Evolutionary conservation across 2,888 invertebrate genomes (phyloP).

Genomic region (Lottia gigantea): DNA sequence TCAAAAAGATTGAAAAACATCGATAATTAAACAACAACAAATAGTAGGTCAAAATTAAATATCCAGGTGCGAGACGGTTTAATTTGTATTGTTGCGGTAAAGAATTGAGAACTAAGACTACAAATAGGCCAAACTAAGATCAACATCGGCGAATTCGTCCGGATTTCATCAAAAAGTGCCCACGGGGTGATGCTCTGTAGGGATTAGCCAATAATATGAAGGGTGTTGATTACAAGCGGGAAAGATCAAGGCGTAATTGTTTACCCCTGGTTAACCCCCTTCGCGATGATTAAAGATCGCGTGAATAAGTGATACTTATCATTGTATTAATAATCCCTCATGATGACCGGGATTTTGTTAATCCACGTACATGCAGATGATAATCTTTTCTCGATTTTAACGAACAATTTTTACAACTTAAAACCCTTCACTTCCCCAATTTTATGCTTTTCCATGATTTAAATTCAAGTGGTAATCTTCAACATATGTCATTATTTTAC

Average conservation of each 20-base stretch:
- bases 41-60: neutral
- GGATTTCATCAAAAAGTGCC: slow-evolving; percentile 3
- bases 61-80: neutral
- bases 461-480: too few species aligned
- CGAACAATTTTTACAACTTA: neutral
- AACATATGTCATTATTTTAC: too few species aligned
- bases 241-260: neutral
- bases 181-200: neutral
- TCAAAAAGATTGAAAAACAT: neutral
- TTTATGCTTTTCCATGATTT: too few species aligned
- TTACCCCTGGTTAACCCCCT: slow-evolving; percentile 1
- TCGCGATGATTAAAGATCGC: slow-evolving; percentile 5
- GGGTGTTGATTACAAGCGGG: slow-evolving; percentile 10
- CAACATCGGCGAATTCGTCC: neutral
- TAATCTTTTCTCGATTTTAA: neutral
- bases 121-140: neutral
- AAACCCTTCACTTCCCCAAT: too few species aligned
- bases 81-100: neutral
- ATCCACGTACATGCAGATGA: slow-evolving; percentile 1
- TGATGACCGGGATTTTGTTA: slow-evolving; percentile 3
- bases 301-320: neutral
- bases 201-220: neutral
- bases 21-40: slow-evolving; percentile 1
- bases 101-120: neutral
- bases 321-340: neutral